Percentiles rank a stretch among this genome's conserved stretches.
These are phyloP conservation scores for Platysteira castanea DNA, from an alignment of 2,113 vertebrate genomes.

Conservation along the genomic window DNA sequence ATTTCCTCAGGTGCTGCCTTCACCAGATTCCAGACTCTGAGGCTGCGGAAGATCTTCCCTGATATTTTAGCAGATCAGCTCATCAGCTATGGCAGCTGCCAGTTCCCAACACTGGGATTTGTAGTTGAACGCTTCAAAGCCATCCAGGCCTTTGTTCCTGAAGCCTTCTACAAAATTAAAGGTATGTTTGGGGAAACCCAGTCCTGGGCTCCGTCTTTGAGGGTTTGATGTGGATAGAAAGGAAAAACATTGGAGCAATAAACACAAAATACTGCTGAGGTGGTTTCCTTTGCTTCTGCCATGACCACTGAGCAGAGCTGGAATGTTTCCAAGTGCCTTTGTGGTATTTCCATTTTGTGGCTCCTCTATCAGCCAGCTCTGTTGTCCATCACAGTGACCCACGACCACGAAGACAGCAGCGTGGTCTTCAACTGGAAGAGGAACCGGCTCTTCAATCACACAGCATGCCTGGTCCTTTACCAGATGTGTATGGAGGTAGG, in stretches of 20 bases:
- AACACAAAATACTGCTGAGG: not conserved
- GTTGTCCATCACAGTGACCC: slow-evolving; percentile 78
- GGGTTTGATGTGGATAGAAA: not conserved
- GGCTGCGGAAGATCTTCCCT: slow-evolving; percentile 91
- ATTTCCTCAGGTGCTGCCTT: slow-evolving; percentile 90
- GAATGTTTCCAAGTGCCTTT: not conserved
- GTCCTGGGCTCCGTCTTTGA: not conserved
- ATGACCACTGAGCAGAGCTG: not conserved
- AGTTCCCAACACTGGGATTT: slow-evolving; percentile 96
- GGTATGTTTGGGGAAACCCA: slow-evolving; percentile 60
- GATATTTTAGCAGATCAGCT: slow-evolving; percentile 88
- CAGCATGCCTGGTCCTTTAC: slow-evolving; percentile 93
- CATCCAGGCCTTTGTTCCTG: slow-evolving; percentile 96
- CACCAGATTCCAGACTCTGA: slow-evolving; percentile 94
- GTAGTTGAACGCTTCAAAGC: slow-evolving; percentile 98
- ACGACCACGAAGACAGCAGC: slow-evolving; percentile 79
- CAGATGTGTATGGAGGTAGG: slow-evolving; percentile 97
- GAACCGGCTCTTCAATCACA: slow-evolving; percentile 93
- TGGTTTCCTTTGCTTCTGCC: not conserved
- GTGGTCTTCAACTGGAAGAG: slow-evolving; percentile 96
- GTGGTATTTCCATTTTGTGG: not conserved
- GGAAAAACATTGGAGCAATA: not conserved
- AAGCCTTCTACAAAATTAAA: slow-evolving; percentile 95
- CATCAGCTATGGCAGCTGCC: slow-evolving; percentile 97
- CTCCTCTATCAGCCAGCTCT: not conserved